These are phyloP conservation scores for Cinara cedri DNA, from an alignment of 2,888 invertebrate species.

Conservation along the genomic window DNA sequence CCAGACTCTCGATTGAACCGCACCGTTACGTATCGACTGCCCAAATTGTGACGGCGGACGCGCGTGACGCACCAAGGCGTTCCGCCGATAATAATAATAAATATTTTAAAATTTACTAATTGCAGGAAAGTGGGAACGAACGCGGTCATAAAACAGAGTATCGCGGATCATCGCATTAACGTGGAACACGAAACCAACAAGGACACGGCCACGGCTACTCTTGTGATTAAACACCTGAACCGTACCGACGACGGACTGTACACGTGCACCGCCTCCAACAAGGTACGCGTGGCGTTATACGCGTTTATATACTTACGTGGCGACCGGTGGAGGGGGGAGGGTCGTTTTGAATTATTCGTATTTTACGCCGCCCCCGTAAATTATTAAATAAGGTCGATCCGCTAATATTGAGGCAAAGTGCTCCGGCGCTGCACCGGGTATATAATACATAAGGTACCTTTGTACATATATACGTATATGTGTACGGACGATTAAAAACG, in stretches of 20 bases:
- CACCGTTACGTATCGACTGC: too few relatives aligned
- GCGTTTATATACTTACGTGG: too few relatives aligned
- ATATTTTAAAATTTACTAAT: constrained; percentile 11
- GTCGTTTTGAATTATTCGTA: neutral
- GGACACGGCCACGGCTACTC: constrained; percentile 69
- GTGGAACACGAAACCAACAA: constrained; percentile 31
- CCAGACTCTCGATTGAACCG: too few relatives aligned
- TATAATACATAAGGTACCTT: too few relatives aligned
- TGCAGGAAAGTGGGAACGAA: constrained; percentile 50
- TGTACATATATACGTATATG: too few relatives aligned
- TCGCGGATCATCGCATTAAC: constrained; percentile 47
- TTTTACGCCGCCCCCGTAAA: neutral
- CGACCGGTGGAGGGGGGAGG: neutral
- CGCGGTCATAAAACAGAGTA: constrained; percentile 42
- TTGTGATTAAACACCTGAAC: constrained; percentile 72
- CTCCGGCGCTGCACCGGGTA: too few relatives aligned
- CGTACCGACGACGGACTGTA: constrained; percentile 86
- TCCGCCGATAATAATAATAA: neutral
- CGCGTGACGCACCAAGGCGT: too few relatives aligned
- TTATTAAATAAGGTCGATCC: constrained; percentile 4
- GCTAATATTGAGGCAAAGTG: neutral
- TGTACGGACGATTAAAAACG: too few relatives aligned
- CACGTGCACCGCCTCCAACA: constrained; percentile 82
- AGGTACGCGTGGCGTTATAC: constrained; percentile 62
- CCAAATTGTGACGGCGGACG: neutral